Conservation (phyloP, 2,888 invertebrate species). For the Gasteruption jaculator region DNA sequence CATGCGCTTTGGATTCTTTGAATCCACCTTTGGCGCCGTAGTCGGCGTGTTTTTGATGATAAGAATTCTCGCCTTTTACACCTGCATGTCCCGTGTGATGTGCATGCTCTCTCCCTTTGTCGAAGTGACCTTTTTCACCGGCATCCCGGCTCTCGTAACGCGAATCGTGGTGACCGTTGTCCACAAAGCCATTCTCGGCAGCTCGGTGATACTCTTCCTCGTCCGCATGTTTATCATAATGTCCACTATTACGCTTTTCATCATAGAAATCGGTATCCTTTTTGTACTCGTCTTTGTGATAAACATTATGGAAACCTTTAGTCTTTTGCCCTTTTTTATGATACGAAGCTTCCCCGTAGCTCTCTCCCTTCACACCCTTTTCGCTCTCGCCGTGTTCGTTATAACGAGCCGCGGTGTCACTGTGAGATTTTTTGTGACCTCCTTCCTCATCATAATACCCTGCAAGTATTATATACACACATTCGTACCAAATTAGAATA, state of each 20-base stretch:
- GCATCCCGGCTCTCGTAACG: slow-evolving; percentile 55
- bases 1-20: slow-evolving; percentile 53
- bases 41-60: slow-evolving; percentile 56
- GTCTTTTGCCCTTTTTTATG: slow-evolving; percentile 68
- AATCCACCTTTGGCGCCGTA: slow-evolving; percentile 57
- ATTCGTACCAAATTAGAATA: neutral
- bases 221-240: slow-evolving; percentile 62
- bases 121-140: slow-evolving; percentile 58
- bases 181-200: slow-evolving; percentile 57
- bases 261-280: slow-evolving; percentile 75
- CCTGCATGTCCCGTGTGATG: slow-evolving; percentile 57
- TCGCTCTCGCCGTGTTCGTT: slow-evolving; percentile 57
- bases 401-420: slow-evolving; percentile 56
- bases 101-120: slow-evolving; percentile 58
- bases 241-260: slow-evolving; percentile 64
- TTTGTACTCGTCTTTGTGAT: slow-evolving; percentile 73
- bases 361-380: slow-evolving; percentile 57
- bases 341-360: slow-evolving; percentile 58
- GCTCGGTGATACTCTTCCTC: slow-evolving; percentile 56
- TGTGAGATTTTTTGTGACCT: slow-evolving; percentile 57
- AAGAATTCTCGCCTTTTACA: slow-evolving; percentile 57
- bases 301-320: slow-evolving; percentile 69
- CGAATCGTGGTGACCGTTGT: slow-evolving; percentile 57
- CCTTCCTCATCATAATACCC: slow-evolving; percentile 56
- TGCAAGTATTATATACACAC: slow-evolving; percentile 15